Evolutionary conservation across 2,888 invertebrate genomes (phyloP).

Genomic region (Seladonia tumulorum): DNA sequence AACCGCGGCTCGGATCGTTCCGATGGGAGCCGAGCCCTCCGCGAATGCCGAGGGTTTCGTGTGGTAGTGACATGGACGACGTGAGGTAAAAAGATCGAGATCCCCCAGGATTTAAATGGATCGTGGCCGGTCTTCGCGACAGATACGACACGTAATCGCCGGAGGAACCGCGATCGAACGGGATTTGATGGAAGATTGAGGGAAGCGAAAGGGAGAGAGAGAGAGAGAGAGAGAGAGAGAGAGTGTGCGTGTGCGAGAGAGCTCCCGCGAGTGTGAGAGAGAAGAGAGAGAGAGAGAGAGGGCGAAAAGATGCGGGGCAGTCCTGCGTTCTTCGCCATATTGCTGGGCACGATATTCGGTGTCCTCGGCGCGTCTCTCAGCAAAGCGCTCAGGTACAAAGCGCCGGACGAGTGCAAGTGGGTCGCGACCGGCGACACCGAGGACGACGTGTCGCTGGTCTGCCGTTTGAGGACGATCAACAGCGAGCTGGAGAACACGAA

Average conservation of each 20-base stretch:
- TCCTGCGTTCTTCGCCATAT: constrained; percentile 86
- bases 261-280: neutral
- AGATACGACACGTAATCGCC: constrained; percentile 50
- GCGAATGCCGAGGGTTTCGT: constrained; percentile 2
- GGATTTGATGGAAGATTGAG: constrained; percentile 69
- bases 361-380: constrained; percentile 87
- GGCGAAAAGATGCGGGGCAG: constrained; percentile 84
- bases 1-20: constrained; percentile 13
- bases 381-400: constrained; percentile 89
- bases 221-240: neutral
- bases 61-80: constrained; percentile 60
- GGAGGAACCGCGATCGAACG: constrained; percentile 29
- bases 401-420: constrained; percentile 93
- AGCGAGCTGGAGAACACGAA: constrained; percentile 93
- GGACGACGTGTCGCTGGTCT: constrained; percentile 89
- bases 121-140: constrained; percentile 63
- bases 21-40: constrained; percentile 19
- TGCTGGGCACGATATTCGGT: constrained; percentile 87
- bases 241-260: neutral
- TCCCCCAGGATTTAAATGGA: constrained; percentile 64
- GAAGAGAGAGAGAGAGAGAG: neutral
- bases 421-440: constrained; percentile 89
- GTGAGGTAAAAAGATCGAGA: constrained; percentile 55
- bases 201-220: constrained; percentile 21
- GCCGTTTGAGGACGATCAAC: constrained; percentile 91